These are phyloP conservation scores for Melikaiella ostensackeni DNA, from an alignment of 2,888 invertebrate genomes.

Conservation along the genomic window DNA sequence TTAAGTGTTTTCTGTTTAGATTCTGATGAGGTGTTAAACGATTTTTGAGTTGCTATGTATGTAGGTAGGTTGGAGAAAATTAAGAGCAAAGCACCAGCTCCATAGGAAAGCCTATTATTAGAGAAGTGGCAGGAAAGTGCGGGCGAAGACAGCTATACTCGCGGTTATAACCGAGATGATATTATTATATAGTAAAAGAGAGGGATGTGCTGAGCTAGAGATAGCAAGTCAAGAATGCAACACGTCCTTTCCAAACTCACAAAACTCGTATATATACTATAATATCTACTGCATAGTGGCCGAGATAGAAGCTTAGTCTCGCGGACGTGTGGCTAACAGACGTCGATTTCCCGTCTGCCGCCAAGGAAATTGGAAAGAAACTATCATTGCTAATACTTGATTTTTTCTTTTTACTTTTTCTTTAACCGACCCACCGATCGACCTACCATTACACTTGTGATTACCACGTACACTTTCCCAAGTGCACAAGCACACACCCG, in stretches of 20 bases:
- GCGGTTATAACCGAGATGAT: conserved; percentile 19
- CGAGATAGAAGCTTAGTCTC: no score
- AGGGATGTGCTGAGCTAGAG: conserved; percentile 9
- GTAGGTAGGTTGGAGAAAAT: conserved; percentile 13
- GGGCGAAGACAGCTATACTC: conserved; percentile 12
- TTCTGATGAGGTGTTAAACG: conserved; percentile 3
- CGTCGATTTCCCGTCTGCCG: conserved; percentile 60
- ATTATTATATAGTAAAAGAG: conserved; percentile 25
- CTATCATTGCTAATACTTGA: conserved; percentile 41
- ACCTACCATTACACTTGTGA: conserved; percentile 25
- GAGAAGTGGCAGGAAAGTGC: conserved; percentile 15
- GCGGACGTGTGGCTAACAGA: conserved; percentile 27
- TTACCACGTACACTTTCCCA: conserved; percentile 27
- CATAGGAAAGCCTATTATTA: conserved; percentile 24
- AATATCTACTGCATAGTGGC: background rate
- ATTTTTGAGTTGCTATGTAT: background rate
- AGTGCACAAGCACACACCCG: conserved; percentile 1
- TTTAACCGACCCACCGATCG: conserved; percentile 20
- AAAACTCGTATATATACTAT: background rate
- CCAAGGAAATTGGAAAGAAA: conserved; percentile 56
- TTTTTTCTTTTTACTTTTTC: conserved; percentile 7
- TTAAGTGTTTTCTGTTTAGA: background rate
- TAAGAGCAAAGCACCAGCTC: background rate
- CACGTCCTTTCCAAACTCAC: background rate
- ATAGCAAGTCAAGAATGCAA: conserved; percentile 27